A percentile compares a stretch with the other conserved stretches of the same genome.
Evolutionary conservation across 2,888 invertebrate species (phyloP).

Genomic region (Idaea straminata): DNA sequence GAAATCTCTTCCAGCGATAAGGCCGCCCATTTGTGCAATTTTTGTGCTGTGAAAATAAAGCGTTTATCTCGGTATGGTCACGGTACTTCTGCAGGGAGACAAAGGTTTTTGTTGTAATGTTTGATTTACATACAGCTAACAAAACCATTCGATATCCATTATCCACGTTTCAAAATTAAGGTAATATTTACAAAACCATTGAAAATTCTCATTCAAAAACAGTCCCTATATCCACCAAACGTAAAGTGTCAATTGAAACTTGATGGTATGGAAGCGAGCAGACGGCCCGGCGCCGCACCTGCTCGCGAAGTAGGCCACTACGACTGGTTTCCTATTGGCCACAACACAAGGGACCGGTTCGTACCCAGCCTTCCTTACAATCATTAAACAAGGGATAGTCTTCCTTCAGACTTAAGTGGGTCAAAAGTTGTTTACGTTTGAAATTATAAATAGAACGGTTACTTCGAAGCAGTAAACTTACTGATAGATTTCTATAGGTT

Average conservation of each 20-base stretch:
- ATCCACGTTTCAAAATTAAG: not conserved
- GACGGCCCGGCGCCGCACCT: constrained; percentile 65
- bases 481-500: not conserved
- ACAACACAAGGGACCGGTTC: constrained; percentile 27
- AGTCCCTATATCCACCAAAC: not conserved
- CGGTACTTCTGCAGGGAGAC: no score
- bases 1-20: no score
- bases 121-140: not conserved
- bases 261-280: constrained; percentile 23
- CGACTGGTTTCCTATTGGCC: constrained; percentile 33
- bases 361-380: constrained; percentile 25
- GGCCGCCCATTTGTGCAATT: no score
- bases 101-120: not conserved
- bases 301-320: constrained; percentile 40
- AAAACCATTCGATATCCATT: not conserved
- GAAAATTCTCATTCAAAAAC: not conserved
- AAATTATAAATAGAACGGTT: not conserved
- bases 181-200: not conserved
- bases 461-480: not conserved
- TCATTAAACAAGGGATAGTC: constrained; percentile 6
- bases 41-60: no score
- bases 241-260: not conserved
- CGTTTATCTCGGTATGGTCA: no score
- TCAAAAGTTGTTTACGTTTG: constrained; percentile 6
- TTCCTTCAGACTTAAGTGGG: constrained; percentile 8